Evolutionary conservation across 2,888 invertebrate species (phyloP).

Genomic region (Lathronympha strigana): DNA sequence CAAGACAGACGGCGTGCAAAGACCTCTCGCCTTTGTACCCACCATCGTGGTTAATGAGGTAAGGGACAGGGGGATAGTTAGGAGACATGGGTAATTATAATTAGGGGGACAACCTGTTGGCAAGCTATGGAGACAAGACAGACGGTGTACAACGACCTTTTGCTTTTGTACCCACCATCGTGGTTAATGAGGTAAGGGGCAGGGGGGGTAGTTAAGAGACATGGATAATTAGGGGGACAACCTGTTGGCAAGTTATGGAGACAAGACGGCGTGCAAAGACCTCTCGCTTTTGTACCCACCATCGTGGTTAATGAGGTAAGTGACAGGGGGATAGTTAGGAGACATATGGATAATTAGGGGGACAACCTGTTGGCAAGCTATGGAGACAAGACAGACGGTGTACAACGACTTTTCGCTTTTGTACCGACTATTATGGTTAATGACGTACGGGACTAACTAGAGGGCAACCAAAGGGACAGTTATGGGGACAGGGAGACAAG

Average conservation of each 20-base stretch:
- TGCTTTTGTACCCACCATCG: constrained; percentile 86
- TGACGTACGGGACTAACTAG: constrained; percentile 66
- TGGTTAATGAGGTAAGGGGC: constrained; percentile 84
- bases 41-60: constrained; percentile 87
- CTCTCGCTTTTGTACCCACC: constrained; percentile 86
- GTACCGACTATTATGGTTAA: constrained; percentile 88
- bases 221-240: constrained; percentile 57
- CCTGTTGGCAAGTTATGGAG: constrained; percentile 81
- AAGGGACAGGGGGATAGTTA: constrained; percentile 37
- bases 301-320: constrained; percentile 86
- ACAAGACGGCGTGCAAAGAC: constrained; percentile 79
- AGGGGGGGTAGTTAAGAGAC: neutral
- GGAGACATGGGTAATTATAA: neutral
- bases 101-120: constrained; percentile 70
- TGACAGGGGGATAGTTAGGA: neutral
- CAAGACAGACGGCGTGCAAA: constrained; percentile 79
- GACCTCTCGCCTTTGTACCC: constrained; percentile 86
- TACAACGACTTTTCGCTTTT: constrained; percentile 83
- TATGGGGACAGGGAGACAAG: constrained; percentile 82
- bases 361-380: constrained; percentile 72
- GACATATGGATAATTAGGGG: constrained; percentile 53
- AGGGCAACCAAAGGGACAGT: neutral
- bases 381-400: constrained; percentile 82
- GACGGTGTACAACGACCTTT: constrained; percentile 81
- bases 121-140: constrained; percentile 83